Evolutionary conservation across 2,113 vertebrate genomes (phyloP).

Genomic region (Neopipo cinnamomea): DNA sequence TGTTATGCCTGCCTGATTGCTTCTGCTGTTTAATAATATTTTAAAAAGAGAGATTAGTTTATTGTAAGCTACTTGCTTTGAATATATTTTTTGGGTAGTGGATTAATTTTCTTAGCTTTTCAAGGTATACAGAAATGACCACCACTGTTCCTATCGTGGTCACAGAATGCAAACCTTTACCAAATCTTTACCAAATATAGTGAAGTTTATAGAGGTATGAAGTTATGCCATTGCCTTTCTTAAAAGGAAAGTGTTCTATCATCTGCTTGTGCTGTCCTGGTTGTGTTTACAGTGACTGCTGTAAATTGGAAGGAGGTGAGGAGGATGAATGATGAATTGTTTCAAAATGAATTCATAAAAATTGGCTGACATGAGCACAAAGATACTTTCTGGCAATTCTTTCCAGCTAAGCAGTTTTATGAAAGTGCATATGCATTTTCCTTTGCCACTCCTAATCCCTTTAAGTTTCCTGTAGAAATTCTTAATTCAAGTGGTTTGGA

Average conservation of each 20-base stretch:
- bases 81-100: not conserved
- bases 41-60: not conserved
- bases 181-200: slow-evolving; percentile 55
- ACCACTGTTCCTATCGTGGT: not conserved
- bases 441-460: not conserved
- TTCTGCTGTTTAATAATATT: not conserved
- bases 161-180: not conserved
- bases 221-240: not conserved
- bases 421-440: not conserved
- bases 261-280: not conserved
- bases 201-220: slow-evolving; percentile 41
- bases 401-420: not conserved
- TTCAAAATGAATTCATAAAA: slow-evolving; percentile 31
- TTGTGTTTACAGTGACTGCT: slow-evolving; percentile 24
- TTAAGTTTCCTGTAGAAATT: not conserved
- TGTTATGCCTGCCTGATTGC: not conserved
- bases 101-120: not conserved
- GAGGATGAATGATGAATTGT: not conserved
- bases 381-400: not conserved
- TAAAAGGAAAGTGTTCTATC: slow-evolving; percentile 57
- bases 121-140: not conserved
- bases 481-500: not conserved
- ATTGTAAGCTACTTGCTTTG: not conserved
- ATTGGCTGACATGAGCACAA: not conserved
- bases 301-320: slow-evolving; percentile 23